Percentiles rank a stretch among this genome's conserved stretches.
Evolutionary conservation across 2,888 invertebrate species (phyloP).

Genomic region (Diarsia mendica): DNA sequence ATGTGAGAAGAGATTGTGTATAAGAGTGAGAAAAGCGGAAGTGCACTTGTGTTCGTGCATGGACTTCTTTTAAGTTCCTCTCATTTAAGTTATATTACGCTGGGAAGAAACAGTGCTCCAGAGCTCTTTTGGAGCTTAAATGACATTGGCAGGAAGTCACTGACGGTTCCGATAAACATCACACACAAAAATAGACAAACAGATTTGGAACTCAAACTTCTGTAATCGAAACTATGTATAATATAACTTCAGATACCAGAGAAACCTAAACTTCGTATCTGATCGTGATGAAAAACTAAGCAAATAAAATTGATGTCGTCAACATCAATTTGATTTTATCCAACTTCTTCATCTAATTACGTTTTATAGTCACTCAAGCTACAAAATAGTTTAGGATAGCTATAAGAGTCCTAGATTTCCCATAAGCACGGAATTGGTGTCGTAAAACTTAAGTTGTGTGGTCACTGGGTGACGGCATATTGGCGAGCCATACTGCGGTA

Average conservation of each 20-base stretch:
- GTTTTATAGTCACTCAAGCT: constrained; percentile 28
- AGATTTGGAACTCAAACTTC: background rate
- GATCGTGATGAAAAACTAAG: constrained; percentile 1
- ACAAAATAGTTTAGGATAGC: constrained; percentile 13
- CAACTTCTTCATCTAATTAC: constrained; percentile 24
- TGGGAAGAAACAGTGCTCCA: background rate
- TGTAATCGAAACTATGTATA: background rate
- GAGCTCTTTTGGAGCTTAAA: background rate
- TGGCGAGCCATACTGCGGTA: background rate
- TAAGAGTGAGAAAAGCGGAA: too few species aligned
- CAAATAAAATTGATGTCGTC: constrained; percentile 13
- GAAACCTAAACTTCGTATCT: background rate
- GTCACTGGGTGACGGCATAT: background rate
- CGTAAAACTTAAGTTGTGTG: constrained; percentile 16
- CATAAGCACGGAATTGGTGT: constrained; percentile 20
- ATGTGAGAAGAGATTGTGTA: too few species aligned
- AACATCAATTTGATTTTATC: constrained; percentile 3
- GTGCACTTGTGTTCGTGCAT: background rate
- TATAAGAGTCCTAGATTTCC: constrained; percentile 23
- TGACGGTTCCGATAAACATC: background rate
- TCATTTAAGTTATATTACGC: background rate
- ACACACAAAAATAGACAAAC: background rate
- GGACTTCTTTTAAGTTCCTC: background rate
- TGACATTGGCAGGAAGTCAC: background rate
- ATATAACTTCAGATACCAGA: background rate